Percentiles rank a stretch among this genome's conserved stretches.
Evolutionary conservation across 2,797 vertebrate genomes (phyloP).

Genomic region (Megalops cyprinoides): DNA sequence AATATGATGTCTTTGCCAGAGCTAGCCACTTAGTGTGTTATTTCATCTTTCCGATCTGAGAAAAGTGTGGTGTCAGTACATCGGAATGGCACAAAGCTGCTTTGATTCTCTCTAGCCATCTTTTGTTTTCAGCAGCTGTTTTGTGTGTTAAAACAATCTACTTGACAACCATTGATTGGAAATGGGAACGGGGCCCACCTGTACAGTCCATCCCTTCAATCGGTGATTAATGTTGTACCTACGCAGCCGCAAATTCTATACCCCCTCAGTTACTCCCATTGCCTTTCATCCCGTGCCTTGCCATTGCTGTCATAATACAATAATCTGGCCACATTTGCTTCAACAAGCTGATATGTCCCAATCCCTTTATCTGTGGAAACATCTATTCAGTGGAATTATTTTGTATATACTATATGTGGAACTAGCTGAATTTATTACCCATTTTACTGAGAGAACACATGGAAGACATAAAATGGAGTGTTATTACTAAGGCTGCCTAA

Average conservation of each 20-base stretch:
- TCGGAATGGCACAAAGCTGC: not conserved
- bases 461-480: conserved; percentile 76
- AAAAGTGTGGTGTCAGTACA: not conserved
- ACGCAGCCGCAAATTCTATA: conserved; percentile 17
- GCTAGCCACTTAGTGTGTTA: not conserved
- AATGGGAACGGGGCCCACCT: not conserved
- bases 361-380: conserved; percentile 69
- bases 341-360: conserved; percentile 66
- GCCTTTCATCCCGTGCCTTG: conserved; percentile 56
- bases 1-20: not conserved
- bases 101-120: not conserved
- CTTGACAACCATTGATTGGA: not conserved
- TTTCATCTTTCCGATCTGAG: not conserved
- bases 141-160: conserved; percentile 18
- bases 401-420: conserved; percentile 60
- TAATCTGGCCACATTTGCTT: conserved; percentile 75
- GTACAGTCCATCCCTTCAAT: conserved; percentile 1
- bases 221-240: not conserved
- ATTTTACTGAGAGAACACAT: conserved; percentile 70
- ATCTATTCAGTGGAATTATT: conserved; percentile 76
- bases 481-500: conserved; percentile 73
- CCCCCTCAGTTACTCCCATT: no score
- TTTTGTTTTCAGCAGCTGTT: conserved; percentile 1
- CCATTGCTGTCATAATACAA: conserved; percentile 68
- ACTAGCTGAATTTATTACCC: conserved; percentile 71